Evolutionary conservation across 2,113 vertebrate species (phyloP).

Genomic region (Epinephelus moara): DNA sequence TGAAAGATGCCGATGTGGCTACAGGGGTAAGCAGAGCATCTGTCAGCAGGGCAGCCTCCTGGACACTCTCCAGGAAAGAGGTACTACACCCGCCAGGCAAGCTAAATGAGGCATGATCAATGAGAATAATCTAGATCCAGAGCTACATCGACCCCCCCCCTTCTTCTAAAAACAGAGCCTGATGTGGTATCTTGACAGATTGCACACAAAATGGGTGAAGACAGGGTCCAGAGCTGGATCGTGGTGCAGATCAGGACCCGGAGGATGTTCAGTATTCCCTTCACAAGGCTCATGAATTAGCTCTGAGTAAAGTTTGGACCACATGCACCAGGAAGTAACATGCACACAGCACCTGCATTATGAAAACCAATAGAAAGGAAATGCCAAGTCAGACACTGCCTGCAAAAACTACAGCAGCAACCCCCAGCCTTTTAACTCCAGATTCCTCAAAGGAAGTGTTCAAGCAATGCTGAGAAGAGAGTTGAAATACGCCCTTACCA

Average conservation of each 20-base stretch:
- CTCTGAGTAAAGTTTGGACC: constrained; percentile 62
- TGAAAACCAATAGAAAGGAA: constrained; percentile 5
- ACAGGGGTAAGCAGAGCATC: constrained; percentile 67
- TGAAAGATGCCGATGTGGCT: constrained; percentile 37
- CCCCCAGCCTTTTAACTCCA: constrained; percentile 25
- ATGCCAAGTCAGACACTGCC: constrained; percentile 20
- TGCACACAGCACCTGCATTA: constrained; percentile 28
- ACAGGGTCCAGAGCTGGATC: constrained; percentile 25
- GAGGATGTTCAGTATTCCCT: constrained; percentile 4
- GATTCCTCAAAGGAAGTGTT: constrained; percentile 53
- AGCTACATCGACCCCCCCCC: background rate
- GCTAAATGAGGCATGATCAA: constrained; percentile 75
- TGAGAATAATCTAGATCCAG: constrained; percentile 55
- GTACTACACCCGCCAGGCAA: constrained; percentile 56
- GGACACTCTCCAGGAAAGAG: constrained; percentile 76
- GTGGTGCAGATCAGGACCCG: constrained; percentile 18
- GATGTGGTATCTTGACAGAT: constrained; percentile 28
- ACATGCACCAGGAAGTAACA: constrained; percentile 54
- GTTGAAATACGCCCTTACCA: constrained; percentile 81
- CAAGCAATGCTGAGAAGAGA: constrained; percentile 57
- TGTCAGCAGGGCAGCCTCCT: constrained; percentile 75
- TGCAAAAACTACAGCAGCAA: constrained; percentile 24
- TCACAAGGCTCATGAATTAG: constrained; percentile 11
- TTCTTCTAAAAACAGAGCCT: constrained; percentile 14
- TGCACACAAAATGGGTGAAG: constrained; percentile 23